These are phyloP conservation scores for Cydia strobilella DNA, from an alignment of 1,140 invertebrate species.

Conservation along the genomic window DNA sequence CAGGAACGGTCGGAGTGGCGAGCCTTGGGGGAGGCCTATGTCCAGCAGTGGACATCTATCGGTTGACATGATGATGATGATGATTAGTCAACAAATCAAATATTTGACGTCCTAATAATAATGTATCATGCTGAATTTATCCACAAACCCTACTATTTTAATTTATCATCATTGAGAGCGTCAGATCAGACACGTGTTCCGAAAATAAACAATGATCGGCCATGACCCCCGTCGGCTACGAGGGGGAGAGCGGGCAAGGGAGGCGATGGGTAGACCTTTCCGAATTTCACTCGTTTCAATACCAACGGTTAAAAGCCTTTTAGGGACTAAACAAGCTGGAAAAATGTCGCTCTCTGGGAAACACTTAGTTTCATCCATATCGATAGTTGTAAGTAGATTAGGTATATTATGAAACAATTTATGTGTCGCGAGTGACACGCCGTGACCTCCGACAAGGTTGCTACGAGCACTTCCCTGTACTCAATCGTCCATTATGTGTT, in stretches of 20 bases:
- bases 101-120: constrained; percentile 1
- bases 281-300: constrained; percentile 46
- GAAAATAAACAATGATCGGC: constrained; percentile 51
- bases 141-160: background rate
- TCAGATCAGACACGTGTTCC: constrained; percentile 47
- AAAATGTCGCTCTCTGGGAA: constrained; percentile 23
- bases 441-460: constrained; percentile 75
- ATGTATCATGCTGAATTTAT: background rate
- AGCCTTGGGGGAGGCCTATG: no score
- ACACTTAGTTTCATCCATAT: constrained; percentile 40
- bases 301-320: constrained; percentile 41
- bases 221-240: constrained; percentile 68
- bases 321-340: constrained; percentile 32
- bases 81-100: background rate
- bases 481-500: constrained; percentile 62
- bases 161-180: constrained; percentile 13
- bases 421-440: constrained; percentile 70
- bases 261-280: constrained; percentile 43
- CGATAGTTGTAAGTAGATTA: constrained; percentile 9
- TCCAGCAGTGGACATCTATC: no score
- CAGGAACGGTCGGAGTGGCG: no score
- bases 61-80: no score
- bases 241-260: constrained; percentile 43
- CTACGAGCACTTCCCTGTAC: constrained; percentile 71
- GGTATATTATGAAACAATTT: constrained; percentile 65